Evolutionary conservation across 2,797 vertebrate genomes (phyloP), one percentile per base, ranked within the genome.

Genomic region (Hybognathus amarus): DNA sequence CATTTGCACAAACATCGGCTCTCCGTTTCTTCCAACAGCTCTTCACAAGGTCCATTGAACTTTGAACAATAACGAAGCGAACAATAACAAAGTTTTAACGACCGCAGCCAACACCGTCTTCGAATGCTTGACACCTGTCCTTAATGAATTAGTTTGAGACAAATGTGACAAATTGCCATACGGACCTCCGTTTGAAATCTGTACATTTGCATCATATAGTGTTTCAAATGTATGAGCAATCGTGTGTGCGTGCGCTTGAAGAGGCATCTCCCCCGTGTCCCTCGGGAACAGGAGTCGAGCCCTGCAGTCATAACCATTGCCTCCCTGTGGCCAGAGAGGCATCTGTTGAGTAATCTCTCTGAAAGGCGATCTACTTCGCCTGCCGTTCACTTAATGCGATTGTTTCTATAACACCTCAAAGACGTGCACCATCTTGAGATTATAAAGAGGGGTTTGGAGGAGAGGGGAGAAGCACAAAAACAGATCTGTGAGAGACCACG

Each of bases 261-360:
- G 7, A 52, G 67, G 38, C 66, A 67, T 71, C 74, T 70, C n/a
- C 66, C 85, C 85, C 71, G 77, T 68, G 22, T n/a, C 85, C 90
- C 89, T 50, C 50, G 87, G 91, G 85, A 91, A 79, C 77, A 86
- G 30, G 71, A 74, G 89, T 88, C 90, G 88, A 80, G 84, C 83
- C 85, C 70, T 70, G 78, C 67, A 90, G 87, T 89, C 89, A 89
- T 90, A 91, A 91, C 90, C 75, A 79, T 84, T 85, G 88, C 85
- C 24, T 89, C 89, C 76, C 85, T 86, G 87, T 79, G 75, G 85
- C 79, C 85, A 77, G 80, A 90, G 88, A 90, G 87, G 82, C 90
- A 93, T 93, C 92, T 93, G 91, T 89, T 92, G 86, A 89, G 90
- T 92, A 92, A 94, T 95, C 90, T 92, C 86, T 91, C 91, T 92